Evolutionary conservation across 2,797 vertebrate species (phyloP), one percentile per base, ranked within the genome.

Genomic region (Melanotaenia parkinsoni): DNA sequence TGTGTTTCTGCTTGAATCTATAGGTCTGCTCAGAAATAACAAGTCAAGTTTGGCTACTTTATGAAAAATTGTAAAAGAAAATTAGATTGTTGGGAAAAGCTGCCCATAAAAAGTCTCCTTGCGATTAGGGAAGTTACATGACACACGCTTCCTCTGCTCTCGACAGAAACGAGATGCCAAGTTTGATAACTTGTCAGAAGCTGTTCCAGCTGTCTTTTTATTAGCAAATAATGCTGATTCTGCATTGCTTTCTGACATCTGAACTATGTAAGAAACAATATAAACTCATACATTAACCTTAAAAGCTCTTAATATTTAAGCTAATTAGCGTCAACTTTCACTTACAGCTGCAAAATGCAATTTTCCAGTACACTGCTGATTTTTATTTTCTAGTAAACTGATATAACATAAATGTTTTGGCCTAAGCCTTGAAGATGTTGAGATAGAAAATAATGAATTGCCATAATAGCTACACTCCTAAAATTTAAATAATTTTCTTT

Each of bases 41-140:
- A 91, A 93, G 91, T 92, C 79, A 73, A 84, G 87, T 91, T 95
- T 88, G 92, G 38, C 86, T 93, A 93, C 92, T 94, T 94, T 88
- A 93, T 91, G 92, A 89, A 79, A 56, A 63, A 33, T 69, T 26
- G 66, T 45, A 57, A 74, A 76, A 63, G 56, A 81, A 47, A 47
- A 72, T 40, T 8, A 22, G 5, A 63, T 28, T 67, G 40, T 45
- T 40, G 50, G 59, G 66, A 63, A 79, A 53, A 33, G n/a, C 60
- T 47, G 56, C 45, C 28, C 10, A 38, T 57, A 51, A 65, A 63
- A 61, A 67, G 51, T 74, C 33, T 74, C 18, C 35, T 72, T 24
- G 14, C 40, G 51, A 59, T 63, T 66, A 80, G 74, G 72, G 88
- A 50, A 70, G 63, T 57, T 61, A 71, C 45, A 59, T 66, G 37